These are phyloP conservation scores for Rotaria sp. DNA, from an alignment of 2,888 invertebrate genomes.

Conservation along the genomic window DNA sequence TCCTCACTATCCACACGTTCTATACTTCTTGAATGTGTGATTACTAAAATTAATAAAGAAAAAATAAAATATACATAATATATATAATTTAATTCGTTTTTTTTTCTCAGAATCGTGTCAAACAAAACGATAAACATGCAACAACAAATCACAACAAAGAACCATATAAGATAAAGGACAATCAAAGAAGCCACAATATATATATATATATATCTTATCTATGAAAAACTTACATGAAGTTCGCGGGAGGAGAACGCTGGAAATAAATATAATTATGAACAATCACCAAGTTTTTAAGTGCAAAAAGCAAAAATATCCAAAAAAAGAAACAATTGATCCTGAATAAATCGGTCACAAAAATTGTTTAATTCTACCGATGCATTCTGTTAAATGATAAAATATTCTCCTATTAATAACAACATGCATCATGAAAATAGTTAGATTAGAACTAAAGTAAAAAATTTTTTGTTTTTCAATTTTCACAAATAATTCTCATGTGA, in stretches of 20 bases:
- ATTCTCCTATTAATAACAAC: no score
- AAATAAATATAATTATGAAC: background rate
- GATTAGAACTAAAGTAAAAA: no score
- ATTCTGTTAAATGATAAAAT: no score
- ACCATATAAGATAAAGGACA: background rate
- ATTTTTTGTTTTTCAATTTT: no score
- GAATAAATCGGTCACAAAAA: no score
- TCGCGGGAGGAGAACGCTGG: background rate
- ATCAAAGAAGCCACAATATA: background rate
- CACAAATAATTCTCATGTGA: no score
- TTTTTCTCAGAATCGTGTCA: background rate
- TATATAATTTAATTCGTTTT: no score
- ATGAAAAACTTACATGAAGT: background rate
- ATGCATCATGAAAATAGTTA: no score
- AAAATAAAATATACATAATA: no score
- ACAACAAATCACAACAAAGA: background rate
- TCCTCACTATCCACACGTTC: background rate
- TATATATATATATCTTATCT: background rate
- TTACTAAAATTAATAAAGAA: background rate
- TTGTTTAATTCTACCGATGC: no score
- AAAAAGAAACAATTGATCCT: no score
- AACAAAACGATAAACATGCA: background rate
- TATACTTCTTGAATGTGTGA: background rate
- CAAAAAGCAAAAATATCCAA: no score
- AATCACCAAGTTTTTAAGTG: background rate